A percentile compares a stretch with the other conserved stretches of the same genome.
These are phyloP conservation scores for Scomber colias DNA, from an alignment of 2,113 vertebrate genomes.

Conservation along the genomic window DNA sequence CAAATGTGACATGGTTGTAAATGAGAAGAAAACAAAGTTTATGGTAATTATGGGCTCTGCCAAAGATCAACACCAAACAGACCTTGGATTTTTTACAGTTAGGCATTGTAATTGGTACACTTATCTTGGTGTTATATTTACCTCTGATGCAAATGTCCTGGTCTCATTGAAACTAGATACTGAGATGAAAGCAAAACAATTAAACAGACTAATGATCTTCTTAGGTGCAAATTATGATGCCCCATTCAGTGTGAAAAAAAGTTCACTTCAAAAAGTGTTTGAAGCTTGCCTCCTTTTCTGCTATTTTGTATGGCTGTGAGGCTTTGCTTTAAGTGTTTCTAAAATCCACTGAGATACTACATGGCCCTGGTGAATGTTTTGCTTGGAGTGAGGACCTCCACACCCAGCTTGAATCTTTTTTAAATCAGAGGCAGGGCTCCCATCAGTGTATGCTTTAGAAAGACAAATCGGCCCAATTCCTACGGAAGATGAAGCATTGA, in stretches of 20 bases:
- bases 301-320: not conserved
- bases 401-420: not conserved
- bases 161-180: no score
- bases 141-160: not conserved
- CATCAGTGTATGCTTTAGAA: no score
- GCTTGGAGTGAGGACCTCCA: not conserved
- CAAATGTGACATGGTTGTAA: not conserved
- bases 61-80: constrained; percentile 5
- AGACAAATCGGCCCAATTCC: no score
- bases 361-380: not conserved
- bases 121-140: not conserved
- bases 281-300: not conserved
- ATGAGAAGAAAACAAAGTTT: not conserved
- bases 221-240: no score
- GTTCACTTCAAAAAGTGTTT: not conserved
- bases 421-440: not conserved
- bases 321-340: not conserved
- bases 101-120: not conserved
- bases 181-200: no score
- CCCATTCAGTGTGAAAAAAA: no score
- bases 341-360: not conserved
- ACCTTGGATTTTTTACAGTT: constrained; percentile 5
- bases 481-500: no score
- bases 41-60: constrained; percentile 10
- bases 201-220: no score